Evolutionary conservation across 2,888 invertebrate genomes (phyloP), one percentile per base, ranked within the genome.

Genomic region (Xylota sylvarum): DNA sequence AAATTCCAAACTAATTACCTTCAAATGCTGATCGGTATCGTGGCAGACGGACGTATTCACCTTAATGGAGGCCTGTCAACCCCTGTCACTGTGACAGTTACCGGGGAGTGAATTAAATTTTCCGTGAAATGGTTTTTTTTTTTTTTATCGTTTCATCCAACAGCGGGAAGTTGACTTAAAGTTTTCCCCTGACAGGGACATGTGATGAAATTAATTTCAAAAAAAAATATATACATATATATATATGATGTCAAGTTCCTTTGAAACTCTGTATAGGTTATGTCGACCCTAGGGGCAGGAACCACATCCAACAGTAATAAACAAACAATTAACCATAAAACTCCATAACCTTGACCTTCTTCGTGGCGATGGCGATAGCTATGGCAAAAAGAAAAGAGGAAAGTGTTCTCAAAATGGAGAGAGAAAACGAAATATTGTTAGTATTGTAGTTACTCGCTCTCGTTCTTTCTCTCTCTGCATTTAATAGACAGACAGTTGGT

Each of bases 401-500:
- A 65, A 46, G 48, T 32, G 27, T 69, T 37, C 55, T 69, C 69
- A 35, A 56, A 56, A 69, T 27, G 43, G 17, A 69, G 14, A 40
- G 37, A 12, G 5, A 12, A 6, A 30, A 58, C 14, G n/a, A 12
- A 19, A 43, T 7, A 32, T 46, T 43, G 19, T 73, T 30, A n/a
- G n/a, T n/a, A n/a, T n/a, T 67, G 19, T 56, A 62, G 55, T 43
- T 62, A 19, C 60, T 48, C 65, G n/a, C n/a, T n/a, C n/a, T n/a
- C 23, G 3, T 23, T 23, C 2, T 23, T 23, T 23, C 2, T 23
- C 23, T 23, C 2, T 3, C 23, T 23, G 23, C n/a, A n/a, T 73
- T 23, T 40, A 73, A 19, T 64, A 43, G 55, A 76, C 65, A 83
- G 67, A 83, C 83, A 69, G 67, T 73, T 69, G 73, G 73, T 79